Base-by-base conservation (phyloP, 1,140 invertebrate genomes). In the Melitaea cinxia region DNA sequence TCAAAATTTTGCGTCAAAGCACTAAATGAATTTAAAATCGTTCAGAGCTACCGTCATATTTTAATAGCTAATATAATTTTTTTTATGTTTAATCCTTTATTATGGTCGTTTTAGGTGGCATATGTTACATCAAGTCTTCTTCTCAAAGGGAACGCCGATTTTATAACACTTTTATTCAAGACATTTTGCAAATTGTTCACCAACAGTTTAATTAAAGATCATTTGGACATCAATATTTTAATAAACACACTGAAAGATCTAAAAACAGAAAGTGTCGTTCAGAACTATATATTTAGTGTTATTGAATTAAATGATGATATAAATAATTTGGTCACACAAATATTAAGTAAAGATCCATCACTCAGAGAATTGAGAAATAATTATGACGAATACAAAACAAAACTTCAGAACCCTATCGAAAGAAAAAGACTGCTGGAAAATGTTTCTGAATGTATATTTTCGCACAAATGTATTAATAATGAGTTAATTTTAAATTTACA, bases 161-260 rank as follows among this genome's bases (percentile, higher is more conserved):
- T 77, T 0, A 77, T 75, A 33, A 26, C 77, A 49, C 47, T 82
- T 10, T n/a, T 86, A n/a, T 75, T 80, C 6, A 68, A 80, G 42
- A 61, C 78, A 35, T 63, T 80, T 47, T 82, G 70, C 59, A 74
- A 73, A 54, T 64, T 82, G 24, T 7, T 55, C 24, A 28, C 14
- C n/a, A 35, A 42, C 10, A 26, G 35, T 21, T 45, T 60, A 54
- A 45, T 23, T 12, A n/a, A 49, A 1, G 28, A 35, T 39, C 17
- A 21, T 45, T 56, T 64, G 19, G 42, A 21, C 12, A 33, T n/a
- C 1, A 17, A 35, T 26, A 17, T 49, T 17, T 64, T 64, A 0
- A 56, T 47, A 49, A 52, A 45, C 12, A 64, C 24, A 10, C 2
- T 65, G 33, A 37, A n/a, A 9, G 19, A 6, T 12, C 7, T 54